Evolutionary conservation across 2,113 vertebrate species (phyloP).

Genomic region (Aythya baeri): DNA sequence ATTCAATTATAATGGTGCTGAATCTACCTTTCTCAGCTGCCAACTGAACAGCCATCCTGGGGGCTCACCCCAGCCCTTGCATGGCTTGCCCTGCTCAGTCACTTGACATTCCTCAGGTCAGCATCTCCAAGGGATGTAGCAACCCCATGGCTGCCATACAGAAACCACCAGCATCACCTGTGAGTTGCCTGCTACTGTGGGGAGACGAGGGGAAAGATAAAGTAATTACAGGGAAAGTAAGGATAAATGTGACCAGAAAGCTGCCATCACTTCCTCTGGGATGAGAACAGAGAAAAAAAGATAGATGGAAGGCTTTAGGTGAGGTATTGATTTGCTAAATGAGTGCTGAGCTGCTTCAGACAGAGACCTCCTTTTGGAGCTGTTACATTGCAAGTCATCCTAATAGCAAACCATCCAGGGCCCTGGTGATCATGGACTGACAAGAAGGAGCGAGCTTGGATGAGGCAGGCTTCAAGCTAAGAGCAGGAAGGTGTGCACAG

Average conservation of each 20-base stretch:
- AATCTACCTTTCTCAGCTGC: neutral
- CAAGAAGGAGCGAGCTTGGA: neutral
- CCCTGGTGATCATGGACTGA: neutral
- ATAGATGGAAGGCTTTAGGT: neutral
- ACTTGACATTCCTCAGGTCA: neutral
- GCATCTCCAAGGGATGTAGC: neutral
- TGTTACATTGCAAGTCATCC: neutral
- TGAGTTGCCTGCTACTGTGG: neutral
- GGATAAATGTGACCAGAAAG: neutral
- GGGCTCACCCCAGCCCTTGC: no score
- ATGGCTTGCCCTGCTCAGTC: neutral
- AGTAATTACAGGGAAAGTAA: neutral
- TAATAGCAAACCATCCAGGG: neutral
- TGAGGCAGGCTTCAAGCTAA: neutral
- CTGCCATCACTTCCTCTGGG: neutral
- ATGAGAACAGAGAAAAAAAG: neutral
- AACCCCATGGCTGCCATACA: neutral
- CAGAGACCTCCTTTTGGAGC: neutral
- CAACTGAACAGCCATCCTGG: neutral
- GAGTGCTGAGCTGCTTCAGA: neutral
- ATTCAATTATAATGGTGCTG: neutral
- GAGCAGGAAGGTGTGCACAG: neutral
- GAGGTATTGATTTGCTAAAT: neutral
- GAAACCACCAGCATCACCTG: neutral
- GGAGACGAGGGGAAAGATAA: neutral